A percentile compares a stretch with the other conserved stretches of the same genome.
These are phyloP conservation scores for Rhegmatorhina hoffmannsi DNA, from an alignment of 2,113 vertebrate genomes.

Conservation along the genomic window DNA sequence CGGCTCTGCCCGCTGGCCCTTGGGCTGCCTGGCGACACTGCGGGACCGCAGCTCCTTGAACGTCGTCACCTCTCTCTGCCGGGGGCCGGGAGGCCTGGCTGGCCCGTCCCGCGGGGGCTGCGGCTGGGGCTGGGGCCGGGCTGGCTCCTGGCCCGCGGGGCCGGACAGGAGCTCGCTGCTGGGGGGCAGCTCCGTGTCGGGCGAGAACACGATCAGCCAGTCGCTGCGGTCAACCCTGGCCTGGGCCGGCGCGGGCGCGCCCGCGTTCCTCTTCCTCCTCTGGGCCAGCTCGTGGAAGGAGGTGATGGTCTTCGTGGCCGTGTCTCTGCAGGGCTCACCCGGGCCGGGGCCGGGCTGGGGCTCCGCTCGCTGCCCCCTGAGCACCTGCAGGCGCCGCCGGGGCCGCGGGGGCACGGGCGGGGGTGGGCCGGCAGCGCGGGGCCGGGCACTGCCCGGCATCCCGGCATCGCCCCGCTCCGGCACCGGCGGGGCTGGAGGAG, in stretches of 20 bases:
- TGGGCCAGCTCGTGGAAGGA: constrained; percentile 91
- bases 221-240: constrained; percentile 85
- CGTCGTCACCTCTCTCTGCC: constrained; percentile 85
- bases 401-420: constrained; percentile 39
- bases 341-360: too few relatives aligned
- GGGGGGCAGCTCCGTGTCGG: constrained; percentile 82
- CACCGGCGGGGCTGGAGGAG: rapidly evolving
- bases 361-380: neutral
- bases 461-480: neutral
- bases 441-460: neutral
- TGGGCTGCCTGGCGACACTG: constrained; percentile 70
- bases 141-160: neutral
- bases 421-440: neutral
- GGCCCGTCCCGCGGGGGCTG: constrained; percentile 62
- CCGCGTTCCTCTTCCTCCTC: constrained; percentile 76
- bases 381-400: constrained; percentile 26
- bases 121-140: constrained; percentile 80
- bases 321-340: neutral
- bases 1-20: constrained; percentile 62
- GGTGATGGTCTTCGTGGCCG: constrained; percentile 74
- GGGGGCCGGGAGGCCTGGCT: neutral
- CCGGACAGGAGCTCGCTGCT: constrained; percentile 37
- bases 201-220: constrained; percentile 95
- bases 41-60: constrained; percentile 91
- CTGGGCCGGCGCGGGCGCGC: constrained; percentile 50